A percentile compares a stretch with the other conserved stretches of the same genome.
Conservation (phyloP, 2,113 vertebrate genomes). For the Fukomys damarensis region DNA sequence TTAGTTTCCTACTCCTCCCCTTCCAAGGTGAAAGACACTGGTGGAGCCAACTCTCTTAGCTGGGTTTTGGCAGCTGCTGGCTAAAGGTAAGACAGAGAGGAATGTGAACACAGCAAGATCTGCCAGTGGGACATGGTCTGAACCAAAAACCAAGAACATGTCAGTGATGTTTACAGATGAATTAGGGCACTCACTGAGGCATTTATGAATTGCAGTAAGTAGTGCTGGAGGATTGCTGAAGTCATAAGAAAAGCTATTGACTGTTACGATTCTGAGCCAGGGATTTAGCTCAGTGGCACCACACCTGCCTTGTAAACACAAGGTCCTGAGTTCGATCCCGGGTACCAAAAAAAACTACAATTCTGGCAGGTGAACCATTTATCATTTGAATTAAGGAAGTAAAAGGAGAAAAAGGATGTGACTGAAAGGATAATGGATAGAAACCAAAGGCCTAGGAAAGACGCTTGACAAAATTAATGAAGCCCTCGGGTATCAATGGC, state of each 20-base stretch:
- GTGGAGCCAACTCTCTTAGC: neutral
- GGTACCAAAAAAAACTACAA: no score
- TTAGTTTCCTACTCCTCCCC: neutral
- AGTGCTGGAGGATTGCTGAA: neutral
- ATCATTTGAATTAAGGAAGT: conserved; percentile 17
- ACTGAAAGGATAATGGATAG: neutral
- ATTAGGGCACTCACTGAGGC: neutral
- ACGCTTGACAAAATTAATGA: conserved; percentile 15
- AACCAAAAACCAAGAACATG: neutral
- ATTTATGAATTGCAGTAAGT: neutral
- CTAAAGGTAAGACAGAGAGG: neutral
- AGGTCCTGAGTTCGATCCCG: no score
- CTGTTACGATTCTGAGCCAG: neutral
- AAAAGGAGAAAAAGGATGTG: neutral
- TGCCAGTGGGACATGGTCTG: neutral
- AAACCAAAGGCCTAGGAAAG: neutral
- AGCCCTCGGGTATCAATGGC: neutral
- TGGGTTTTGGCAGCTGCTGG: neutral
- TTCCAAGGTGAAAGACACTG: neutral
- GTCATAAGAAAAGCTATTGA: neutral
- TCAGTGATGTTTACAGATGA: neutral
- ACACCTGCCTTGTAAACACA: no score
- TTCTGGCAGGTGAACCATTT: neutral
- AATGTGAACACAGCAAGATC: neutral
- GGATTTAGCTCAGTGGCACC: no score